Base-by-base conservation (phyloP, 2,113 vertebrate species). In the Megaceryle torquata region DNA sequence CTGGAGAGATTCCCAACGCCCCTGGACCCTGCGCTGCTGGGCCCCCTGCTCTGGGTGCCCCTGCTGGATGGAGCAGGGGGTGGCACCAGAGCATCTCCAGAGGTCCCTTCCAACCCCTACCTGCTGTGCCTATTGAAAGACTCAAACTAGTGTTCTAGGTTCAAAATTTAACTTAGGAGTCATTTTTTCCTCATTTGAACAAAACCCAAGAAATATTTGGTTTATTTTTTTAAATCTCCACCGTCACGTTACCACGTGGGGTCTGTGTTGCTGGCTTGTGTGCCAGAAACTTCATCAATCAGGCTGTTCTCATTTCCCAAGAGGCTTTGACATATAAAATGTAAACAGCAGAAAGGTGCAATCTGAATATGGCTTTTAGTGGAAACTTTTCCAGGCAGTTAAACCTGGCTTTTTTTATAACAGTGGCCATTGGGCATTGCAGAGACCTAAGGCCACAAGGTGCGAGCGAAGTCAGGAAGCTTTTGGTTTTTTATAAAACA, bases 181-280 rank as follows among this genome's bases (percentile, higher is more conserved):
- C 5, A 1, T 13, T 29, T 71, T 46, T 53, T 20, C 14, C 31
- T 29, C 37, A 6, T 64, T 65, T 35, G 53, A 91, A 25, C 35
- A 46, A 48, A 76, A 26, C 6, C 14, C 13, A 68, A 19, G 44
- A 41, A 39, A 9, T 8, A 6, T 33, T 91, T 26, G 51, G 15
- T 53, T 14, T 28, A 13, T 39, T 8, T 33, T 37, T 64, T 35
- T 3, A 18, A 86, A 28, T 20, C 10, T 35, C 51, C 1, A 1
- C 33, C 5, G 1, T 15, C 19, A 0, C 1, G 1, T 50, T 39
- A 14, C 15, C 25, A 3, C 0, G 0, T 0, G 24, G 69, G 35
- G 5, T 39, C 74, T 56, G 12, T 5, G 14, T 20, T 11, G 15
- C 29, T 78, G 65, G n/a, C 10, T 4, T 3, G 10, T 5, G 24